Evolutionary conservation across 1,140 invertebrate species (phyloP).

Genomic region (Lasaia peninsularis): DNA sequence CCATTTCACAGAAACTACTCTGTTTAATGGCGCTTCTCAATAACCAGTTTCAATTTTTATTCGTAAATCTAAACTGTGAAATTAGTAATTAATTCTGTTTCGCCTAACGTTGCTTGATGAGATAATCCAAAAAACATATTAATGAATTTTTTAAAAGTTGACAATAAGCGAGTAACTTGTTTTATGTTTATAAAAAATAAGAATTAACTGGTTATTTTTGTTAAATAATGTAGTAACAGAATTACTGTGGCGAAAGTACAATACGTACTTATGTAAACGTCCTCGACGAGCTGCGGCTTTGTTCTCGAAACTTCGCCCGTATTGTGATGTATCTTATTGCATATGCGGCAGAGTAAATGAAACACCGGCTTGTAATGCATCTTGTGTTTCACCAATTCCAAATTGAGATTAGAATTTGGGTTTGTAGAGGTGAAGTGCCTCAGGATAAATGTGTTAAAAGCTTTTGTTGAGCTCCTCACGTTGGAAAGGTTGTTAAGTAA

Average conservation of each 20-base stretch:
- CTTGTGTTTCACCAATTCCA: conserved; percentile 9
- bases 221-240: conserved; percentile 37
- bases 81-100: too few relatives aligned
- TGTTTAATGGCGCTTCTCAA: too few relatives aligned
- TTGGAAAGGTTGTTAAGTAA: not conserved
- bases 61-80: too few relatives aligned
- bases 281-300: conserved; percentile 54
- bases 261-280: conserved; percentile 45
- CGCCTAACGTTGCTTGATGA: too few relatives aligned
- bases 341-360: conserved; percentile 40
- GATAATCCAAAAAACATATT: too few relatives aligned
- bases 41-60: too few relatives aligned
- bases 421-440: not conserved
- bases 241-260: conserved; percentile 46
- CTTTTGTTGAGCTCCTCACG: not conserved
- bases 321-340: conserved; percentile 59
- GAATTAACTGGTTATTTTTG: not conserved
- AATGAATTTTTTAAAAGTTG: too few relatives aligned
- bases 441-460: not conserved
- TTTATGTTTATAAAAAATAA: too few relatives aligned
- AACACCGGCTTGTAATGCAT: conserved; percentile 24
- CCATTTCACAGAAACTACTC: too few relatives aligned
- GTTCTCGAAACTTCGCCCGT: conserved; percentile 53
- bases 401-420: conserved; percentile 6
- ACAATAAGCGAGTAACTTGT: too few relatives aligned